Conservation (phyloP, 2,113 vertebrate genomes). For the Hemiprocne comata region DNA sequence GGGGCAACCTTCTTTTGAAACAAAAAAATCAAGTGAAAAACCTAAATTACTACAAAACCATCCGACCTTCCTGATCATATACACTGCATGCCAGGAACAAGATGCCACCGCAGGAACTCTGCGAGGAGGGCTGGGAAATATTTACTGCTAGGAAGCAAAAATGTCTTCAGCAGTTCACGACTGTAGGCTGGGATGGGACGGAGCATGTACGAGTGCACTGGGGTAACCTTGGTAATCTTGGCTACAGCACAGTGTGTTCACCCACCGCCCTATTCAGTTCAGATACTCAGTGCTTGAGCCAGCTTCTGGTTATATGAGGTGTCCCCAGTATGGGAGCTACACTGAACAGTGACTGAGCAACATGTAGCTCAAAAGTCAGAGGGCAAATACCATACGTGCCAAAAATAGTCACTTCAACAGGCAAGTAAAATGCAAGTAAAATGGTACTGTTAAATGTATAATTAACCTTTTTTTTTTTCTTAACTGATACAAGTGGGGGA, state of each 20-base stretch:
- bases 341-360: rapidly evolving
- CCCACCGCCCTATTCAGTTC: background rate
- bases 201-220: rapidly evolving
- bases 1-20: background rate
- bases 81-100: background rate
- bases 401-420: background rate
- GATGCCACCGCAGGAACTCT: background rate
- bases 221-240: background rate
- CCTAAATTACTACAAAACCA: background rate
- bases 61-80: background rate
- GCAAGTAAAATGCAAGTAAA: background rate
- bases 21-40: background rate
- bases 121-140: background rate
- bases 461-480: background rate
- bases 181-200: background rate
- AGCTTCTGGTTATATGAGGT: background rate
- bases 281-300: background rate
- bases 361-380: background rate
- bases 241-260: background rate
- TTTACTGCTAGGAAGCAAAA: background rate
- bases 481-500: background rate
- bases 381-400: background rate
- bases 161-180: background rate
- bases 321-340: background rate
- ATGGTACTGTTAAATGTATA: background rate